A percentile compares a stretch with the other conserved stretches of the same genome.
phyloP scores from a whole-genome alignment of 2,888 invertebrate species.

The Boloria selene region DNA sequence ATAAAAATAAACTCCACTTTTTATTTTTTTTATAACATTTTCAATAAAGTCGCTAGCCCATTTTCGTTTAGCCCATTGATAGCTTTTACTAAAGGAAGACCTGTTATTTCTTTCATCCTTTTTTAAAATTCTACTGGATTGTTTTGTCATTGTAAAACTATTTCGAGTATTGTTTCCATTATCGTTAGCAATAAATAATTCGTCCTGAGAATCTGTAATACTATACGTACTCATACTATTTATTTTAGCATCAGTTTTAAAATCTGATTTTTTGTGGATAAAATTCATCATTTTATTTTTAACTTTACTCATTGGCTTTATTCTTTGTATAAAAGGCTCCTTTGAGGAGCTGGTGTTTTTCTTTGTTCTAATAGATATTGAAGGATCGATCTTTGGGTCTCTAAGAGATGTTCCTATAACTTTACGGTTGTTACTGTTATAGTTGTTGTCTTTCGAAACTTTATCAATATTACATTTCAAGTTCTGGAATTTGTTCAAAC shows the following conservation, averaged over 20 bases:
- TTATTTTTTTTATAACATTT: constrained; percentile 67
- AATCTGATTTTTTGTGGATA: constrained; percentile 53
- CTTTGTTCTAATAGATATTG: background rate
- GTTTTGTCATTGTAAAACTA: background rate
- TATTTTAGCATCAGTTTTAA: background rate
- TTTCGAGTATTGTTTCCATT: background rate
- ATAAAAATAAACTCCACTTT: constrained; percentile 63
- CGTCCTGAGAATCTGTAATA: background rate
- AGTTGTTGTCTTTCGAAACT: background rate
- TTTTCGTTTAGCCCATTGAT: constrained; percentile 60
- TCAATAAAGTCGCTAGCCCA: constrained; percentile 70
- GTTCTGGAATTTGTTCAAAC: background rate
- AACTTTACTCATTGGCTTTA: constrained; percentile 54
- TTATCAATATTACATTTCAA: background rate
- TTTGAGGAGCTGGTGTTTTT: background rate
- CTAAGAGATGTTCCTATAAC: background rate
- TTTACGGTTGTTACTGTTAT: constrained; percentile 1
- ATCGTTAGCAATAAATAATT: constrained; percentile 30
- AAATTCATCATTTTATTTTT: constrained; percentile 63
- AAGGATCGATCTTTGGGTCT: background rate
- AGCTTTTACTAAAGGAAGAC: constrained; percentile 24
- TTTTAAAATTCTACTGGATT: constrained; percentile 5
- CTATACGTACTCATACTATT: background rate
- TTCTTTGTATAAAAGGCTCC: constrained; percentile 26
- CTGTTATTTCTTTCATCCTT: constrained; percentile 15